Evolutionary conservation across 2,797 vertebrate species (phyloP), one percentile per base, ranked within the genome.

Genomic region (Menidia menidia): DNA sequence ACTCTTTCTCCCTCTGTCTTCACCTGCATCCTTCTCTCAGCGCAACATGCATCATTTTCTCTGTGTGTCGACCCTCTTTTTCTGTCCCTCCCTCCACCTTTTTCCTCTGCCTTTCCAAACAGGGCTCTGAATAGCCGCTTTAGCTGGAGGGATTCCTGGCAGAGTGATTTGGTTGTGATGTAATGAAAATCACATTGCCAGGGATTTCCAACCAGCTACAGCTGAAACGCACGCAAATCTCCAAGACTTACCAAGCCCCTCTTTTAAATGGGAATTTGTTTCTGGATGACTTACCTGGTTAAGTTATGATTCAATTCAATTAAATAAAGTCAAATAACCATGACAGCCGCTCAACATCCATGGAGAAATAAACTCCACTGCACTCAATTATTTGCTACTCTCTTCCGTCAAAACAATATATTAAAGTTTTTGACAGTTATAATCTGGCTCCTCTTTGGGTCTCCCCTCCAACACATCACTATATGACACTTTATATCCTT

Each of bases 161-260:
- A 94, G 94, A 95, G 95, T 95, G 95, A 95, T 95, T 95, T 95
- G 90, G 80, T 92, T 89, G 89, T 92, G 91, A 93, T 93, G 81
- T 93, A 84, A 94, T 92, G 70, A 89, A 95, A 95, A 95, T 95
- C 95, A 95, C 95, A 95, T 95, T 95, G 95, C 95, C 95, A 95
- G 95, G 95, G 95, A 95, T 95, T 95, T 95, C 95, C 94, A 95
- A 95, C 94, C 89, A 93, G 93, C 92, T 92, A 88, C 81, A 93
- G 89, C 93, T 91, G 81, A 90, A 91, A 80, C 68, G 81, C 73
- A 73, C 78, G 64, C 50, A 64, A 33, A 31, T 48, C 61, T 64
- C 44, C 57, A 13, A n/a, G n/a, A 48, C 19, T 60, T 57, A 62
- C 72, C 19, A 31, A 30, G 30, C 30, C 15, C 2, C 51, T 30